Percentiles rank a stretch among this genome's conserved stretches.
phyloP scores from a whole-genome alignment of 1,140 invertebrate genomes.

The Wiebesia pumilae region DNA sequence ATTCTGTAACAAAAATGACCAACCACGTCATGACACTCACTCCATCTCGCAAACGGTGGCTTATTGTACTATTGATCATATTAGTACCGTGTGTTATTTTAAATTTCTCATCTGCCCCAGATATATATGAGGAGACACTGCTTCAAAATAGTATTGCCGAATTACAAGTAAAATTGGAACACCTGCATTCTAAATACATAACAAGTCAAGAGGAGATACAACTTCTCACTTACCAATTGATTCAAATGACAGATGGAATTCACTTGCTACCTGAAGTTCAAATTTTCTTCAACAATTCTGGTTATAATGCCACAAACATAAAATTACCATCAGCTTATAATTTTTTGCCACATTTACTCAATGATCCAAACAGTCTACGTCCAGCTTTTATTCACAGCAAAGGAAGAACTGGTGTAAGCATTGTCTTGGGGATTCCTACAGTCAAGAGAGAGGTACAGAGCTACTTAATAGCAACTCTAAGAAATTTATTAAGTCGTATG shows the following conservation, averaged over 20 bases:
- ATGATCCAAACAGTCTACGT: conserved; percentile 84
- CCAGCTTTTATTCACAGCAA: conserved; percentile 87
- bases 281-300: conserved; percentile 66
- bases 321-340: conserved; percentile 87
- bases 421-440: conserved; percentile 92
- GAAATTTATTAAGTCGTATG: conserved; percentile 90
- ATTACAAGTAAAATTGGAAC: conserved; percentile 77
- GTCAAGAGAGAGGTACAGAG: conserved; percentile 91
- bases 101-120: conserved; percentile 66
- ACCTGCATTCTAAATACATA: conserved; percentile 77
- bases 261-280: conserved; percentile 70
- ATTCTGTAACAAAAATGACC: conserved; percentile 60
- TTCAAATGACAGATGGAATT: conserved; percentile 66
- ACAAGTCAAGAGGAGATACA: conserved; percentile 75
- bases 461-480: conserved; percentile 91
- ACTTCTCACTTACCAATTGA: conserved; percentile 67
- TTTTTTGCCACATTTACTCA: conserved; percentile 91
- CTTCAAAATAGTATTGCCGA: conserved; percentile 78
- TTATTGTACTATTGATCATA: conserved; percentile 65
- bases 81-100: conserved; percentile 67
- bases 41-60: conserved; percentile 60
- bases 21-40: conserved; percentile 64
- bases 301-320: conserved; percentile 68
- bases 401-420: conserved; percentile 83
- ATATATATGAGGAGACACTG: conserved; percentile 74